Conservation (phyloP, 2,113 vertebrate species). For the Potamarius usumacintae region DNA sequence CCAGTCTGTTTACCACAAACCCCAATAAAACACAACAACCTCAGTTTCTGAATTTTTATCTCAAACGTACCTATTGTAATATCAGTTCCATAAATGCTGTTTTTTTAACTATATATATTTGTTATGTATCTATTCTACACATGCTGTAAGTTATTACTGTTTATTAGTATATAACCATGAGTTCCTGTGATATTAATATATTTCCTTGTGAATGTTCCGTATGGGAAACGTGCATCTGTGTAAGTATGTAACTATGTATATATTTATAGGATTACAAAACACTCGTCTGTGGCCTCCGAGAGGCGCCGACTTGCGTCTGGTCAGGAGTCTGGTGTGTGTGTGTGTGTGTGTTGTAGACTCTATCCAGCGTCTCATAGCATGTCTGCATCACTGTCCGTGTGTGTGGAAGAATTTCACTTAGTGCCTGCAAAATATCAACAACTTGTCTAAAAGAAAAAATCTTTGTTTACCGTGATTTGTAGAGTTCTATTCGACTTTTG, state of each 20-base stretch:
- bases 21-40: conserved; percentile 66
- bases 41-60: conserved; percentile 59
- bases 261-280: conserved; percentile 69
- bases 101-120: conserved; percentile 51
- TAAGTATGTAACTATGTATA: conserved; percentile 69
- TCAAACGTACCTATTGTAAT: conserved; percentile 43
- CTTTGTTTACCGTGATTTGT: conserved; percentile 15
- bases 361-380: background rate
- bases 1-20: conserved; percentile 23
- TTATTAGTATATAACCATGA: conserved; percentile 73
- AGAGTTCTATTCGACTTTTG: background rate
- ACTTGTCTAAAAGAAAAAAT: conserved; percentile 4
- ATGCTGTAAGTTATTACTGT: conserved; percentile 74
- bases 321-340: background rate
- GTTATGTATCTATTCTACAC: conserved; percentile 60
- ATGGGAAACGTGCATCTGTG: conserved; percentile 66
- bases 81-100: conserved; percentile 60
- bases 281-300: background rate
- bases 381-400: background rate
- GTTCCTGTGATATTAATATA: conserved; percentile 80
- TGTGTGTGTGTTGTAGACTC: background rate
- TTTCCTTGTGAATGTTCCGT: conserved; percentile 70
- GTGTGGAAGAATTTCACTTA: conserved; percentile 2
- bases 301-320: conserved; percentile 9
- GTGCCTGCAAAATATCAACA: background rate